phyloP scores from a whole-genome alignment of 2,888 invertebrate genomes.

The Lasioglossum leucozonium region DNA sequence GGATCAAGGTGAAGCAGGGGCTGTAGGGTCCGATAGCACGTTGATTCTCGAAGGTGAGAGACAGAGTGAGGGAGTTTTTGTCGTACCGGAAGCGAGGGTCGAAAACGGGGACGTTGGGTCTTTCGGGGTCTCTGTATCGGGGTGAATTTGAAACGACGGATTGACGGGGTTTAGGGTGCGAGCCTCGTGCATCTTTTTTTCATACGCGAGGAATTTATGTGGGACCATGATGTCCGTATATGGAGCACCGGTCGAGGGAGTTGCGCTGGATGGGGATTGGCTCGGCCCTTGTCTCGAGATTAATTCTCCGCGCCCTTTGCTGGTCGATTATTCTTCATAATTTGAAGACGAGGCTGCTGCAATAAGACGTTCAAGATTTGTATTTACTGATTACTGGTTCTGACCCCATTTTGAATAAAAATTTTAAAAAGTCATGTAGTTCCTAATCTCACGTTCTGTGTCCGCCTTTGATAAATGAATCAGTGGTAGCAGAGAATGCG shows the following conservation, averaged over 20 bases:
- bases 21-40: not conserved
- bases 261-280: not conserved
- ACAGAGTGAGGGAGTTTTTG: not conserved
- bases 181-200: slow-evolving; percentile 50
- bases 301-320: no score
- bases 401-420: not conserved
- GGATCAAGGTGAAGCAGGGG: not conserved
- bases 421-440: not conserved
- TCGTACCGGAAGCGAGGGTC: slow-evolving; percentile 27
- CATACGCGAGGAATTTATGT: slow-evolving; percentile 36
- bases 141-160: slow-evolving; percentile 53
- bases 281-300: not conserved
- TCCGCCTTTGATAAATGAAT: not conserved
- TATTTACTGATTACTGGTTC: not conserved
- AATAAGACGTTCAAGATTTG: not conserved
- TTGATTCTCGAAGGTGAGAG: not conserved
- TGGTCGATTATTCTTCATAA: not conserved
- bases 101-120: not conserved
- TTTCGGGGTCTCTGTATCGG: slow-evolving; percentile 8
- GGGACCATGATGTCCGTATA: not conserved
- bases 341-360: not conserved
- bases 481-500: not conserved
- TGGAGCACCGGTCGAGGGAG: not conserved
- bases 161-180: slow-evolving; percentile 21
- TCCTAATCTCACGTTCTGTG: not conserved